Percentiles rank a stretch among this genome's conserved stretches.
These are phyloP conservation scores for Atrina japonica DNA, from an alignment of 2,888 invertebrate genomes.

Conservation along the genomic window DNA sequence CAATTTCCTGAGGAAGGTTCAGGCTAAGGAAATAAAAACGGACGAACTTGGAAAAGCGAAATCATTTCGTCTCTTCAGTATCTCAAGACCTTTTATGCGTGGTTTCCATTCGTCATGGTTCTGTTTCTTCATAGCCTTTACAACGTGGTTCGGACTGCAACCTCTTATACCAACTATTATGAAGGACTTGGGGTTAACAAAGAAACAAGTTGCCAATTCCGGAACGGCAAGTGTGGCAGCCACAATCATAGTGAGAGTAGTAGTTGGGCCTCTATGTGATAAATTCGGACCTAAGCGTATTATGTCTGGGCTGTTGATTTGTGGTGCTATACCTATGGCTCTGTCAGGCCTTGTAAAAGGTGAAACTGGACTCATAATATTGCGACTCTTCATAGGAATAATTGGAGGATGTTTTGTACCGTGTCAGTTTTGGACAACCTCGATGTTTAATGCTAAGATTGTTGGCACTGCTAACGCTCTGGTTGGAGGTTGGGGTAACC, in stretches of 20 bases:
- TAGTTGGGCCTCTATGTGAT: conserved; percentile 43
- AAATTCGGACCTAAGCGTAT: conserved; percentile 39
- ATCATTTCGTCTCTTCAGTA: conserved; percentile 44
- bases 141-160: conserved; percentile 47
- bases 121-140: conserved; percentile 44
- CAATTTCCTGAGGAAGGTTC: conserved; percentile 27
- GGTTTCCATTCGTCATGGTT: conserved; percentile 47
- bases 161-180: conserved; percentile 46
- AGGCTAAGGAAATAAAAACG: conserved; percentile 25
- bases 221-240: conserved; percentile 36
- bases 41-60: conserved; percentile 49
- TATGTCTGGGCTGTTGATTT: conserved; percentile 42
- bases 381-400: conserved; percentile 38
- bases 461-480: conserved; percentile 47
- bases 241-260: conserved; percentile 21
- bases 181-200: conserved; percentile 37
- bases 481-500: conserved; percentile 47
- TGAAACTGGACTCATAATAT: conserved; percentile 35
- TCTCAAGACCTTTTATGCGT: conserved; percentile 44
- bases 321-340: conserved; percentile 42
- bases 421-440: conserved; percentile 46
- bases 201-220: conserved; percentile 34
- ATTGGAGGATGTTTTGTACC: conserved; percentile 45
- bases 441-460: conserved; percentile 45
- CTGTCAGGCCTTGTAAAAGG: conserved; percentile 36